Evolutionary conservation across 2,113 vertebrate genomes (phyloP), one percentile per base, ranked within the genome.

Genomic region (Onychostoma macrolepis): DNA sequence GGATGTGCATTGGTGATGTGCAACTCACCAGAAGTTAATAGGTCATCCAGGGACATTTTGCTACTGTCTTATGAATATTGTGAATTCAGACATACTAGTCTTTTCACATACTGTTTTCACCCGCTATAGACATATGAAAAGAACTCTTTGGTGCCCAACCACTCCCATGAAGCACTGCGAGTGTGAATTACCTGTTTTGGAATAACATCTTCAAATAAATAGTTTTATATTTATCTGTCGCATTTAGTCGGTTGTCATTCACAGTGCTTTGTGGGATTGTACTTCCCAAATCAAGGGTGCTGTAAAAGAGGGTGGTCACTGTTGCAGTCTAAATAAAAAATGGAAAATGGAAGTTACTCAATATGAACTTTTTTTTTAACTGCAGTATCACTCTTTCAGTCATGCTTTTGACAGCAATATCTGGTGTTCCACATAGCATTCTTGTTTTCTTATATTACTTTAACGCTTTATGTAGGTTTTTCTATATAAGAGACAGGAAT

Each of bases 401-500:
- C 13, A 6, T 53, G 50, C 50, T 15, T 4, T 15, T 53, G 50
- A 53, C 6, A 5, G 50, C 0, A 6, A 53, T 53, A 53, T 53
- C 50, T 53, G 50, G 50, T 53, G 50, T 53, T 53, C 50, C 50
- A 53, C 17, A 53, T 19, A 53, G 17, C 50, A 21, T 53, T 72
- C 33, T 72, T 21, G 7, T 78, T 45, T 77, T 21, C 6, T 77
- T 50, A 33, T 30, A 77, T 50, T 4, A n/a, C 53, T 41, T 58
- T 80, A 41, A 63, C 58, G 24, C 30, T 24, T 28, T 69, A 21
- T 65, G 50, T 13, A 9, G 53, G 79, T 63, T 53, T 63, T 53
- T 67, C 28, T 86, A 43, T 58, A 63, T 56, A 19, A 86, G 36
- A 76, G 84, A 28, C 65, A 67, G 50, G 28, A 65, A 45, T 65